These are phyloP conservation scores for Rattus rattus DNA, from an alignment of 2,113 vertebrate species.

Conservation along the genomic window DNA sequence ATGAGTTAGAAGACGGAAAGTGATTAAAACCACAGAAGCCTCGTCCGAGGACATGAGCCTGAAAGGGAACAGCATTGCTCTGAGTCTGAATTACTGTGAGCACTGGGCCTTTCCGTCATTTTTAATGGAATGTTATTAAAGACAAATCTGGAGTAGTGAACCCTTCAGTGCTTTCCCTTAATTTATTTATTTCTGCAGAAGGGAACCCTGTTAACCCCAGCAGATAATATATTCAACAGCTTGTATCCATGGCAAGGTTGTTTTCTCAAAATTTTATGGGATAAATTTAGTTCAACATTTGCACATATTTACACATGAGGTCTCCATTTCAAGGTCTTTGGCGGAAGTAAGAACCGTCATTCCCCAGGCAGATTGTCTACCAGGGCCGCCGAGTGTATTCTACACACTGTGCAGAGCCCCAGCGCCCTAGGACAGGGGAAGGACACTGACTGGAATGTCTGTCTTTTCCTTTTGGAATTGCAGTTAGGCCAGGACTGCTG, in stretches of 20 bases:
- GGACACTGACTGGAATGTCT: slow-evolving; percentile 50
- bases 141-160: slow-evolving; percentile 86
- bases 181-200: slow-evolving; percentile 88
- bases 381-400: slow-evolving; percentile 52
- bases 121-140: slow-evolving; percentile 88
- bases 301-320: slow-evolving; percentile 82
- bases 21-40: slow-evolving; percentile 81
- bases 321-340: slow-evolving; percentile 84
- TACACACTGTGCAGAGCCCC: neutral
- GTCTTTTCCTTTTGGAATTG: slow-evolving; percentile 68
- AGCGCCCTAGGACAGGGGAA: slow-evolving; percentile 64
- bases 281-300: slow-evolving; percentile 87
- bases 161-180: slow-evolving; percentile 84
- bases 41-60: slow-evolving; percentile 69
- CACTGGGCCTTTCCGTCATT: slow-evolving; percentile 83
- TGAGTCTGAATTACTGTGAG: slow-evolving; percentile 82
- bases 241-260: slow-evolving; percentile 84
- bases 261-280: slow-evolving; percentile 85
- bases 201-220: slow-evolving; percentile 85
- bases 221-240: slow-evolving; percentile 86
- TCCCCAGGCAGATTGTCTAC: slow-evolving; percentile 76
- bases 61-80: slow-evolving; percentile 65
- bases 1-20: slow-evolving; percentile 67
- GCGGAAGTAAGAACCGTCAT: slow-evolving; percentile 78
- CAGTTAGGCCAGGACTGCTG: slow-evolving; percentile 55